Percentiles rank a stretch among this genome's conserved stretches.
Evolutionary conservation across 2,113 vertebrate species (phyloP).

Genomic region (Cricetomys ansorgei): DNA sequence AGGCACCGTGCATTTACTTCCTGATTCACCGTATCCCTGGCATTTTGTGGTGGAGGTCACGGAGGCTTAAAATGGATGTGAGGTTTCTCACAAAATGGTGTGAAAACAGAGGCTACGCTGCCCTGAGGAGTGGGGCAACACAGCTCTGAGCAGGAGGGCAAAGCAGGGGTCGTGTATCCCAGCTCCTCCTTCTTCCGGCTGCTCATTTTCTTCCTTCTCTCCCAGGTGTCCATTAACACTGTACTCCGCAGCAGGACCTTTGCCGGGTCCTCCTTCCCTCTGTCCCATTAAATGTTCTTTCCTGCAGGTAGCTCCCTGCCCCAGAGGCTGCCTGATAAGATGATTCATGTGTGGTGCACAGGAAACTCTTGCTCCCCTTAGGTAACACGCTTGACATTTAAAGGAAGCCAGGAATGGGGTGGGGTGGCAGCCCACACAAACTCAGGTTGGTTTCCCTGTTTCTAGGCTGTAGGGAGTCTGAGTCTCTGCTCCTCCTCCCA

Average conservation of each 20-base stretch:
- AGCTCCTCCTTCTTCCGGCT: neutral
- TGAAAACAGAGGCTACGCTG: neutral
- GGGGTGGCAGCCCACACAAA: neutral
- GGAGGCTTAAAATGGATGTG: constrained; percentile 76
- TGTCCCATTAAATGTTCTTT: neutral
- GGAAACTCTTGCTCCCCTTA: neutral
- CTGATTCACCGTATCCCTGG: constrained; percentile 70
- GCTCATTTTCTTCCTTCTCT: neutral
- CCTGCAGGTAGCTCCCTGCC: neutral
- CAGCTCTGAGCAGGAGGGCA: neutral
- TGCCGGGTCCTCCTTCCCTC: neutral
- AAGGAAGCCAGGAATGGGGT: neutral
- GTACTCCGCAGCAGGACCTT: neutral
- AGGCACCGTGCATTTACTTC: constrained; percentile 76
- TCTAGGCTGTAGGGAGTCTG: neutral
- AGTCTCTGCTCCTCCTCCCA: neutral
- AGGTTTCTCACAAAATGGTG: neutral
- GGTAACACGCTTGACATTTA: neutral
- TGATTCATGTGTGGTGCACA: no score
- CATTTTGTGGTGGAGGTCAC: neutral
- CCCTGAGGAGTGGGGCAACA: neutral
- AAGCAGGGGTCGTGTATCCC: neutral
- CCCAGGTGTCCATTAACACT: neutral
- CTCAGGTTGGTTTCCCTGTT: neutral
- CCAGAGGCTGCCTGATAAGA: neutral